phyloP scores from a whole-genome alignment of 2,888 invertebrate genomes.

The Synergus laeviventris region DNA sequence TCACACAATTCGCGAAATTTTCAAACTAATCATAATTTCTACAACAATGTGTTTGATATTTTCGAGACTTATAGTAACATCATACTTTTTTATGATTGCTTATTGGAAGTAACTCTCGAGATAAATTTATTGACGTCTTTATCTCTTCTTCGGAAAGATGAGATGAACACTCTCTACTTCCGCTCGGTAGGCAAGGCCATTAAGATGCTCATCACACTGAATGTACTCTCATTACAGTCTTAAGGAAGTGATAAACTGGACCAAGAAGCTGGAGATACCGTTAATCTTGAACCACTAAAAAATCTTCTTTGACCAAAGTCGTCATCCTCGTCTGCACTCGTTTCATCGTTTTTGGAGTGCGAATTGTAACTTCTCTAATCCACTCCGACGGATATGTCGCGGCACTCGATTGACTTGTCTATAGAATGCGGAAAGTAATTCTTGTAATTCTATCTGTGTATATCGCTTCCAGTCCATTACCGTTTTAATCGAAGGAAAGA shows the following conservation, averaged over 20 bases:
- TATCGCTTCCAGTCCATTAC: slow-evolving; percentile 22
- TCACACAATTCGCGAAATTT: too few relatives aligned
- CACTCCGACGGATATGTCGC: slow-evolving; percentile 17
- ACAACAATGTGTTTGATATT: too few relatives aligned
- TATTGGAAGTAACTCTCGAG: too few relatives aligned
- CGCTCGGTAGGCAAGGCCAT: slow-evolving; percentile 3
- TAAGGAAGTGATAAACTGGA: slow-evolving; percentile 65
- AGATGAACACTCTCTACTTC: slow-evolving; percentile 24
- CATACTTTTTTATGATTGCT: too few relatives aligned
- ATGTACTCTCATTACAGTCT: slow-evolving; percentile 30
- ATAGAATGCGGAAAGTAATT: slow-evolving; percentile 24
- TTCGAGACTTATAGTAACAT: too few relatives aligned
- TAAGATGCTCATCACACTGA: slow-evolving; percentile 31
- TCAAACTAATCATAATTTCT: too few relatives aligned
- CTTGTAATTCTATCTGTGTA: slow-evolving; percentile 14
- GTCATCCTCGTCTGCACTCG: slow-evolving; percentile 44
- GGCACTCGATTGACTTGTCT: slow-evolving; percentile 31
- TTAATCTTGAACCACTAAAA: slow-evolving; percentile 61
- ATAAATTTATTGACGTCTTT: too few relatives aligned
- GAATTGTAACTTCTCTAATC: slow-evolving; percentile 34
- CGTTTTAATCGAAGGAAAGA: slow-evolving; percentile 35
- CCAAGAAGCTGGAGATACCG: slow-evolving; percentile 65
- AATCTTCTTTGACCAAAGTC: slow-evolving; percentile 58
- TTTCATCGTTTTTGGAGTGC: slow-evolving; percentile 27
- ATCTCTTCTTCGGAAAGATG: neutral